Evolutionary conservation across 92 coral and sea anemone genomes (phyloP), one percentile per base, ranked within the genome.

Genomic region (Parazoanthus swiftii): DNA sequence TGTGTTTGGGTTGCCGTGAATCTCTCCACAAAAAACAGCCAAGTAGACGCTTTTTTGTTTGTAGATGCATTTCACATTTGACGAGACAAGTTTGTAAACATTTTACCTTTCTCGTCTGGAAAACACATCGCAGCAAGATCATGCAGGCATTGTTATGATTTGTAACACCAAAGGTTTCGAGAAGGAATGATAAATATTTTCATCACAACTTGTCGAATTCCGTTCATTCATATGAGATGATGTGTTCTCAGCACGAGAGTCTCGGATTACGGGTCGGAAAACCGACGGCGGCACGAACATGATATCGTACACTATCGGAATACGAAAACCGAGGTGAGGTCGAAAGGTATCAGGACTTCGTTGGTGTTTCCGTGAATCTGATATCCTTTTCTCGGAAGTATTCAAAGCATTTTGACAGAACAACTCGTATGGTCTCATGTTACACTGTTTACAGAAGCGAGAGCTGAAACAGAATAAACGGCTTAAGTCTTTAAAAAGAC

Each of bases 181-280:
- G 79, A 71, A 84, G 87, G 87, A 84, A 84, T 84, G 79, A 78
- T 71, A 54, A 16, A 23, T 84, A 84, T 84, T 71, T 84, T 51
- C 23, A 38, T 68, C 42, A 44, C 37, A 72, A 71, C 46, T 36
- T 25, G 79, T 6, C 26, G 25, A 84, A 84, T 71, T 84, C 87
- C 86, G 25, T 39, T 82, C 86, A 42, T 67, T 37, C 59, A 15
- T 67, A 5, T 11, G 26, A 25, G 76, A 75, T 82, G 86, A 82
- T 51, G 86, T 65, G 59, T 67, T 67, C 9, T 23, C 59, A 59
- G 1, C 68, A 43, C 39, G 86, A 82, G 16, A 43, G 48, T 25
- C 16, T 84, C 67, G 79, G 33, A 25, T 84, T 71, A 71, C 42
- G n/a, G 39, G 79, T 71, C 87, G 79, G 66, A 33, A 25, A 15